Base-by-base conservation (phyloP, 1,140 invertebrate genomes). In the Planococcus citri region DNA sequence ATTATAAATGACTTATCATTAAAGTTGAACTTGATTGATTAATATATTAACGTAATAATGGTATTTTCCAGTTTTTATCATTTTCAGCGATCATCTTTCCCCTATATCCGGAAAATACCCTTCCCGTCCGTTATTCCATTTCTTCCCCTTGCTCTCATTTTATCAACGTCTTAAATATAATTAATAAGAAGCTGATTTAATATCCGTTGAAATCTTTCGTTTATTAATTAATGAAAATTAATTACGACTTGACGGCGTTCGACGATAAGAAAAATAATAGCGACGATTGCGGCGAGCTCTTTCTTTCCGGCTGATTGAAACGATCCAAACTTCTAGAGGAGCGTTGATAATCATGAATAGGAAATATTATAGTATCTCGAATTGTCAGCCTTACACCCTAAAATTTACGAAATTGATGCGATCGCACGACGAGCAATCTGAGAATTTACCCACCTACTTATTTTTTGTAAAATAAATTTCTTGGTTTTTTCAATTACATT, bases 1-100 rank as follows among this genome's bases (percentile, higher is more conserved):
- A 64, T 64, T 64, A 64, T 64, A 64, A 64, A 64, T 64, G 60
- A 64, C 60, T 64, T 64, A 64, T 64, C 60, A 64, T 64, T 64
- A 64, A 64, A 64, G 60, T 64, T 64, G 60, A 64, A 64, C 60
- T 64, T 64, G 60, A 64, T 64, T 64, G 60, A 64, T 64, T 64
- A 64, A 25, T 64, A 64, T 64, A 64, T 64, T 64, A 64, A 64
- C 60, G 60, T 27, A 64, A 64, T 64, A 64, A 64, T 64, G 60
- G 60, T 64, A 64, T 64, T 64, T 64, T 21, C 60, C 60, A 21
- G 60, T 64, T 64, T 64, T 64, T 64, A 64, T 64, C 60, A 64
- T 64, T 17, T 25, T 24, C 20, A 64, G 60, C 25, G 60, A 64
- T 64, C 60, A 64, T 64, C 60, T 64, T 64, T 64, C 60, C 60